Evolutionary conservation across 2,113 vertebrate species (phyloP).

Genomic region (Aegithalos caudatus): DNA sequence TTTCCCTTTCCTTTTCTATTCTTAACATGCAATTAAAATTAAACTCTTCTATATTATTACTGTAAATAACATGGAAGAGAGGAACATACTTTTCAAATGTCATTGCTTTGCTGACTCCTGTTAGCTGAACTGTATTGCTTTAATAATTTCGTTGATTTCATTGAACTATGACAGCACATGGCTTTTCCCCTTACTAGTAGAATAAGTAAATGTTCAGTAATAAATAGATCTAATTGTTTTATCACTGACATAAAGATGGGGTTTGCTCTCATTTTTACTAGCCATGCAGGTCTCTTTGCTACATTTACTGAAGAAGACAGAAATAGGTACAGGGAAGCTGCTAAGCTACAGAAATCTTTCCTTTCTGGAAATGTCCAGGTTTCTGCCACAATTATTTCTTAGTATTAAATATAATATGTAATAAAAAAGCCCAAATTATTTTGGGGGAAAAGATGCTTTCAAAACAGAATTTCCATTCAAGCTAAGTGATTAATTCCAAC

Average conservation of each 20-base stretch:
- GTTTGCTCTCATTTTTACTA: background rate
- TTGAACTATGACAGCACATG: background rate
- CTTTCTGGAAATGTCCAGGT: background rate
- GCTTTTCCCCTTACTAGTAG: background rate
- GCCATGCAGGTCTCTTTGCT: background rate
- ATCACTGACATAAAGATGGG: background rate
- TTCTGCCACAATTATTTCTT: background rate
- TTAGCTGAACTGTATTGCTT: background rate
- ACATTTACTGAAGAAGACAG: background rate
- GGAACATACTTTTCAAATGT: background rate
- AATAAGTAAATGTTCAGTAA: background rate
- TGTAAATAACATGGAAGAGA: background rate
- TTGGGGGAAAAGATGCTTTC: background rate
- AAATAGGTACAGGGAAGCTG: fast-evolving
- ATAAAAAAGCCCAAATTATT: background rate
- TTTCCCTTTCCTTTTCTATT: background rate
- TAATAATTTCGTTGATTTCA: background rate
- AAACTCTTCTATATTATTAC: background rate
- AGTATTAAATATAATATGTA: background rate
- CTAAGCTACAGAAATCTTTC: background rate
- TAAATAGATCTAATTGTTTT: background rate
- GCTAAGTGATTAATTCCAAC: background rate
- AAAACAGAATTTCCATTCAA: background rate
- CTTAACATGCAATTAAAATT: background rate
- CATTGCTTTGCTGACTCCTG: background rate